Percentiles rank a stretch among this genome's conserved stretches.
These are phyloP conservation scores for Calcarius lapponicus DNA, from an alignment of 2,797 vertebrate species.

Conservation along the genomic window DNA sequence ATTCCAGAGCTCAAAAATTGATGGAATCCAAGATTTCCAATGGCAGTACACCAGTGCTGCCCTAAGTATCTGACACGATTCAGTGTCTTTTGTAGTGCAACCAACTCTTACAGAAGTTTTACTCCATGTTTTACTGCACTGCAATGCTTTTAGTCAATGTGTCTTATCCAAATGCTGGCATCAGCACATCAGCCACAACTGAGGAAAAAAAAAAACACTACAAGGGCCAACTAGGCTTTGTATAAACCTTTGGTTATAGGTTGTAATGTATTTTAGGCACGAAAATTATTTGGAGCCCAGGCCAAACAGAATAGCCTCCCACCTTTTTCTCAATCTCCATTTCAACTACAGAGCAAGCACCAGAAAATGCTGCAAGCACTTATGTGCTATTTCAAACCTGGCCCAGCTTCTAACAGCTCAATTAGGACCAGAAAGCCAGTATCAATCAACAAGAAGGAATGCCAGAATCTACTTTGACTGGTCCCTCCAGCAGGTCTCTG, in stretches of 20 bases:
- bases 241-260: neutral
- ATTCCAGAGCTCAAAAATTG: neutral
- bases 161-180: neutral
- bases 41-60: neutral
- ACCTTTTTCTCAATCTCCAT: neutral
- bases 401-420: neutral
- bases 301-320: neutral
- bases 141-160: neutral
- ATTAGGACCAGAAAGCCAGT: neutral
- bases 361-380: neutral
- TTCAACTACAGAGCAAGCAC: slow-evolving; percentile 15
- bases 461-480: neutral
- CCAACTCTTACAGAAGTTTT: neutral
- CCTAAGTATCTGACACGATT: neutral
- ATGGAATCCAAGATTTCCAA: neutral
- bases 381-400: slow-evolving; percentile 8
- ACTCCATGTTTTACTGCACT: neutral
- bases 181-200: neutral
- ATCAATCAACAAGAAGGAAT: slow-evolving; percentile 24
- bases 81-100: neutral
- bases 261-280: neutral
- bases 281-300: neutral
- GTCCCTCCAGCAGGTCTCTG: neutral
- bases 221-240: neutral
- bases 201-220: neutral